Conservation (phyloP, 2,113 vertebrate species). For the Syngnathus scovelli region DNA sequence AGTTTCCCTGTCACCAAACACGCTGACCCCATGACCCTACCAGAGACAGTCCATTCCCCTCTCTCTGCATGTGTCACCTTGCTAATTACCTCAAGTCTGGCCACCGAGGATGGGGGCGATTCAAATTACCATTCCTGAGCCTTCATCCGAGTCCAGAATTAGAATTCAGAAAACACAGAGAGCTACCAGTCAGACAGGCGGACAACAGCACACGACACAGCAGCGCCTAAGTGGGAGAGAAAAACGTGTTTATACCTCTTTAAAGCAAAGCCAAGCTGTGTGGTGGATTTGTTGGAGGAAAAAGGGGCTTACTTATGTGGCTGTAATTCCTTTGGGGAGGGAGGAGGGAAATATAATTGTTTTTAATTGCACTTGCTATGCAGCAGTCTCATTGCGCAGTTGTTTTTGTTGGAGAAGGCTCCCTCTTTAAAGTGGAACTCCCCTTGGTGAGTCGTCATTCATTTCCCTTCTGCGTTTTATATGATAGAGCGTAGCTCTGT, state of each 20-base stretch:
- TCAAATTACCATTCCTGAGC: conserved; percentile 63
- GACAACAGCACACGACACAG: conserved; percentile 26
- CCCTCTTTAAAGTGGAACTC: conserved; percentile 28
- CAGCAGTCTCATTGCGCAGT: conserved; percentile 22
- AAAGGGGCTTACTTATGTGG: conserved; percentile 39
- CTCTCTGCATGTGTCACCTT: conserved; percentile 52
- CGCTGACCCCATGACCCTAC: conserved; percentile 51
- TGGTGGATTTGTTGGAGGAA: conserved; percentile 31
- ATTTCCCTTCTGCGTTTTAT: not conserved
- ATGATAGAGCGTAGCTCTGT: conserved; percentile 9
- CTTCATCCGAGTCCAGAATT: conserved; percentile 49
- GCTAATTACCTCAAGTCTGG: conserved; percentile 60
- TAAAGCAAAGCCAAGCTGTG: conserved; percentile 7
- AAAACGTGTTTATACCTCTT: conserved; percentile 3
- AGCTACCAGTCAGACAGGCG: conserved; percentile 28
- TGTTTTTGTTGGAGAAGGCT: conserved; percentile 32
- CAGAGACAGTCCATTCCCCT: conserved; percentile 25
- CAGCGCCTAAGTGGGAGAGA: not conserved
- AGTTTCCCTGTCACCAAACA: conserved; percentile 68
- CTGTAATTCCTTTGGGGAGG: conserved; percentile 34
- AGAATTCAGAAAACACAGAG: conserved; percentile 52
- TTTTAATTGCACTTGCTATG: conserved; percentile 35
- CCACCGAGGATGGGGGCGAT: conserved; percentile 46
- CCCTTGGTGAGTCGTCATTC: not conserved
- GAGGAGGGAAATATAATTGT: conserved; percentile 33